Evolutionary conservation across 2,113 vertebrate species (phyloP).

Genomic region (Otus sunia): DNA sequence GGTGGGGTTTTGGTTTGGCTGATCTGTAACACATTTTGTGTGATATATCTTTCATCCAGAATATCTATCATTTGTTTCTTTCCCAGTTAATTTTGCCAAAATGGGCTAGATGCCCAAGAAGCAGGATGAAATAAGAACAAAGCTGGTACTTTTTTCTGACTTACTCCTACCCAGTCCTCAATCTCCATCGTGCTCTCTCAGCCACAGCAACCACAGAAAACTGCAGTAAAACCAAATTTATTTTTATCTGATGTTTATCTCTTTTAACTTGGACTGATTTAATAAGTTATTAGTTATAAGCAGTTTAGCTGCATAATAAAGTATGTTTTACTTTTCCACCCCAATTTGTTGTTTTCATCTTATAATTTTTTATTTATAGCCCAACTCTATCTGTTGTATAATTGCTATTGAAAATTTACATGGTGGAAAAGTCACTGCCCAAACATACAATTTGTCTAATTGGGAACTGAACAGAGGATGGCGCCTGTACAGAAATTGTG

Average conservation of each 20-base stretch:
- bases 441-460: background rate
- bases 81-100: background rate
- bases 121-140: background rate
- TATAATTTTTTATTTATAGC: background rate
- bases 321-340: background rate
- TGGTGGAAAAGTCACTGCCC: background rate
- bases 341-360: background rate
- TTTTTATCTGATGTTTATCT: background rate
- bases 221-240: background rate
- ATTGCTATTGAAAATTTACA: background rate
- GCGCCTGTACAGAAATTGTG: background rate
- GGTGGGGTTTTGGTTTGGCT: background rate
- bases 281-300: background rate
- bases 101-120: background rate
- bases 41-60: background rate
- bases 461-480: background rate
- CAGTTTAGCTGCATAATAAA: background rate
- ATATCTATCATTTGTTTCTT: background rate
- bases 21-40: background rate
- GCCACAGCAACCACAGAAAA: background rate
- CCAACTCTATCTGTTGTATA: background rate
- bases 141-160: background rate
- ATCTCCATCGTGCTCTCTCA: fast-evolving
- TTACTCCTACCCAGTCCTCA: background rate
- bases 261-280: background rate